These are phyloP conservation scores for Anastatus disparis DNA, from an alignment of 1,140 invertebrate genomes.

Conservation along the genomic window DNA sequence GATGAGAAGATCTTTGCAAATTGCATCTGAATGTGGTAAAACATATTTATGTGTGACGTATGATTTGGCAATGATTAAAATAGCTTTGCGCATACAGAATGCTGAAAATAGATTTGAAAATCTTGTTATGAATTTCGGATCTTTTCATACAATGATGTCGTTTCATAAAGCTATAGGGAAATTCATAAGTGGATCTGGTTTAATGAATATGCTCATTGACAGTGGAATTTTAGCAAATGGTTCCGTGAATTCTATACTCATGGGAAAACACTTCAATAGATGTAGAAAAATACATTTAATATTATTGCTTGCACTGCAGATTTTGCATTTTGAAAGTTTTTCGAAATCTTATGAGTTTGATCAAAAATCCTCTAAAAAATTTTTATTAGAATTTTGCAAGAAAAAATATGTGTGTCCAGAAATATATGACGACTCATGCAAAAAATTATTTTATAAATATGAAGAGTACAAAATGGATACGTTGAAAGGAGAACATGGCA, in stretches of 20 bases:
- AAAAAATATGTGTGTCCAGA: no score
- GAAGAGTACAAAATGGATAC: no score
- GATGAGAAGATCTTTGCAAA: slow-evolving; percentile 15
- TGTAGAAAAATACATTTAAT: slow-evolving; percentile 46
- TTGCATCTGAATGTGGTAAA: slow-evolving; percentile 42
- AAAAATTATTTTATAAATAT: no score
- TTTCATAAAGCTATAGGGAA: slow-evolving; percentile 53
- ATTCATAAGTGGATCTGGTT: slow-evolving; percentile 46
- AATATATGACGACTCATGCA: no score
- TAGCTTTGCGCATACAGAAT: slow-evolving; percentile 55
- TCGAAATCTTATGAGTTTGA: no score
- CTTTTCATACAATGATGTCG: slow-evolving; percentile 65
- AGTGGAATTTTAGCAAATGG: no score
- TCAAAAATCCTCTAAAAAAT: no score
- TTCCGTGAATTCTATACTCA: no score
- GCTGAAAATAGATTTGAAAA: slow-evolving; percentile 56
- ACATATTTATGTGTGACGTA: slow-evolving; percentile 54
- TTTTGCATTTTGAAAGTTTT: no score
- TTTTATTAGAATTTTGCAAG: no score
- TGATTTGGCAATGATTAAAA: slow-evolving; percentile 59
- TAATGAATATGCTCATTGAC: no score
- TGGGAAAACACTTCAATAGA: slow-evolving; percentile 53
- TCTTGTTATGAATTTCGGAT: slow-evolving; percentile 65
- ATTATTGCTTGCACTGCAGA: not conserved
- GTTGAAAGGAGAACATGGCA: no score